Base-by-base conservation (phyloP, 37 sponge, comb jelly and placozoan species). In the Bolinopsis microptera region DNA sequence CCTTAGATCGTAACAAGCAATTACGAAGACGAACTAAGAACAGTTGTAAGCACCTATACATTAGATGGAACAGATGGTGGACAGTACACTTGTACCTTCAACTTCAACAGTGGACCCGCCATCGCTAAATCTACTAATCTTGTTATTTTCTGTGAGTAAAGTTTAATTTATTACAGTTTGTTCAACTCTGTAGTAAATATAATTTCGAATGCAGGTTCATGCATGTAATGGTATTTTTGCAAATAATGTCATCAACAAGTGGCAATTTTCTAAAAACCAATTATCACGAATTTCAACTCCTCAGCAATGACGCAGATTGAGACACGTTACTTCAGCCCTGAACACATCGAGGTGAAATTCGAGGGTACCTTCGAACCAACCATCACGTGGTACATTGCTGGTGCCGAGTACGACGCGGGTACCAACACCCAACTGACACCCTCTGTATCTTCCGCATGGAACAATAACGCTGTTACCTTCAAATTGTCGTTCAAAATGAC, bases 281-380 rank as follows among this genome's bases (percentile, higher is more conserved):
- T n/a, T n/a, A n/a, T n/a, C n/a, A n/a, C n/a, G n/a, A n/a, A n/a
- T n/a, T n/a, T n/a, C n/a, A n/a, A n/a, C n/a, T n/a, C n/a, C n/a
- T 86, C 90, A 86, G 90, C 34, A n/a, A 0, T 86, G 27, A n/a
- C 13, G 0, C 38, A 86, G 25, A 28, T 86, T 5, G 61, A 39
- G n/a, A 24, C 40, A 13, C 25, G 13, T 21, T 39, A 41, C 61
- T 39, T 86, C 35, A 86, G 61, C 26, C 90, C 90, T 25, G 31
- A 39, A 39, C 3, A 28, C 2, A 86, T 86, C 18, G 22, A 28
- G 3, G 90, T 86, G 16, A 39, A 40, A 28, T 86, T 86, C 31
- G 35, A 40, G 28, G 90, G 90, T n/a, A 86, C 61, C 0, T 41
- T 86, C 38, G 37, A 80, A 35, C 82, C 82, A 23, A 30, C 82